Evolutionary conservation across 2,888 invertebrate genomes (phyloP).

Genomic region (Pollenia labialis): DNA sequence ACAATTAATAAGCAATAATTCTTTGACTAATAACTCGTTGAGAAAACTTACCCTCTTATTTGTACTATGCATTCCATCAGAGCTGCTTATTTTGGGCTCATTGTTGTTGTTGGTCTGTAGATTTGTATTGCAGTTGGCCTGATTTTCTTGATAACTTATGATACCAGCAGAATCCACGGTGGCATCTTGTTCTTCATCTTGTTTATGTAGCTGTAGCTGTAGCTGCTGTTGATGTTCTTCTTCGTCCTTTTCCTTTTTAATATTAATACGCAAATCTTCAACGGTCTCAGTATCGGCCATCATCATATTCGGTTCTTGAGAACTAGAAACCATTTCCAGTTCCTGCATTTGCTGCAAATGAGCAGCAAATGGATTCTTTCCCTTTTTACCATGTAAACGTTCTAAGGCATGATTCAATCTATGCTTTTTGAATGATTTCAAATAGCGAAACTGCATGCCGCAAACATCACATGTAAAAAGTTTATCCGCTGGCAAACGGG

Average conservation of each 20-base stretch:
- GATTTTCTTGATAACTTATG: slow-evolving; percentile 81
- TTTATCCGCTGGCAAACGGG: slow-evolving; percentile 93
- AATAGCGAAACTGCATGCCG: slow-evolving; percentile 95
- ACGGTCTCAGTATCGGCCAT: slow-evolving; percentile 85
- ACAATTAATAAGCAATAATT: background rate
- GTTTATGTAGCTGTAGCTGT: slow-evolving; percentile 85
- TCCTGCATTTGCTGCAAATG: slow-evolving; percentile 76
- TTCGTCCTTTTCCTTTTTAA: slow-evolving; percentile 84
- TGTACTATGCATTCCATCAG: slow-evolving; percentile 84
- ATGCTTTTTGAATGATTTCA: slow-evolving; percentile 95
- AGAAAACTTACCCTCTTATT: slow-evolving; percentile 82
- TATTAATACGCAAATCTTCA: slow-evolving; percentile 86
- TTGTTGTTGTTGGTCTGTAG: slow-evolving; percentile 82
- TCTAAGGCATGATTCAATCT: slow-evolving; percentile 94
- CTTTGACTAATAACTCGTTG: background rate
- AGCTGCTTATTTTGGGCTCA: slow-evolving; percentile 82
- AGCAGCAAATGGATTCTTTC: slow-evolving; percentile 67
- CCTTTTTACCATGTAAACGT: slow-evolving; percentile 90
- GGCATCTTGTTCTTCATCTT: slow-evolving; percentile 88
- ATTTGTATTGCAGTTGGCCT: slow-evolving; percentile 27
- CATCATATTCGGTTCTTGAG: slow-evolving; percentile 86
- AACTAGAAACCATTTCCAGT: slow-evolving; percentile 89
- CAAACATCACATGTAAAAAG: slow-evolving; percentile 96
- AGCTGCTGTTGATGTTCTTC: slow-evolving; percentile 84
- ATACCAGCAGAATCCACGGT: slow-evolving; percentile 88